Conservation (phyloP, 2,888 invertebrate genomes). For the Argyra leucocephala region DNA sequence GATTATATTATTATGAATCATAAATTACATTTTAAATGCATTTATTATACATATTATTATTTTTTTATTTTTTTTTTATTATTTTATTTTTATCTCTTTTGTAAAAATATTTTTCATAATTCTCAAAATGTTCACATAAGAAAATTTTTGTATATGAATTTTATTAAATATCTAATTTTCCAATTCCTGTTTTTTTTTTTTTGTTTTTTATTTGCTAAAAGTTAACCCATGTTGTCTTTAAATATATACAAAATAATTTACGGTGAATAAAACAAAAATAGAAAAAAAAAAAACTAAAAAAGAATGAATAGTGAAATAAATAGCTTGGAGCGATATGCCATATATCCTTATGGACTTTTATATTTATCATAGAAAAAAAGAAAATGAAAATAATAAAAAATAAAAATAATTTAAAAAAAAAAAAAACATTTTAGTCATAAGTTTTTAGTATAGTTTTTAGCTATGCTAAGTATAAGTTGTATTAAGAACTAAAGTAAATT, state of each 20-base stretch:
- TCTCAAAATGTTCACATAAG: too few relatives aligned
- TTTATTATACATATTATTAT: too few relatives aligned
- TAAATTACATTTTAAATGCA: too few relatives aligned
- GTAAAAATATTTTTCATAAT: too few relatives aligned
- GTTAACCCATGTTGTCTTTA: not conserved
- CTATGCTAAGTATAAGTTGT: constrained; percentile 1
- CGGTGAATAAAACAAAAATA: not conserved
- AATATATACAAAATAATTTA: not conserved
- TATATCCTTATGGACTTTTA: constrained; percentile 3
- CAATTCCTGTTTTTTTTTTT: too few relatives aligned
- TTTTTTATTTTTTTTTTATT: too few relatives aligned
- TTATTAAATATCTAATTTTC: too few relatives aligned
- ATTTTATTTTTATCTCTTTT: too few relatives aligned
- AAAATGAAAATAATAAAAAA: not conserved
- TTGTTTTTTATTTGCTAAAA: too few relatives aligned
- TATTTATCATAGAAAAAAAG: not conserved
- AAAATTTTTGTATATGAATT: too few relatives aligned
- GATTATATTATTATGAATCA: too few relatives aligned
- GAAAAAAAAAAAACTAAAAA: not conserved
- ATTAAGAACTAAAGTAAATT: not conserved
- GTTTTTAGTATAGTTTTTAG: constrained; percentile 6
- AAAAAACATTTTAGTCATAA: not conserved
- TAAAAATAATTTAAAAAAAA: not conserved
- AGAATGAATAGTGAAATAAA: not conserved
- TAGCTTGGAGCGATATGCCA: constrained; percentile 3